Percentiles rank a stretch among this genome's conserved stretches.
Evolutionary conservation across 1,140 invertebrate genomes (phyloP).

Genomic region (Tigriopus japonicus): DNA sequence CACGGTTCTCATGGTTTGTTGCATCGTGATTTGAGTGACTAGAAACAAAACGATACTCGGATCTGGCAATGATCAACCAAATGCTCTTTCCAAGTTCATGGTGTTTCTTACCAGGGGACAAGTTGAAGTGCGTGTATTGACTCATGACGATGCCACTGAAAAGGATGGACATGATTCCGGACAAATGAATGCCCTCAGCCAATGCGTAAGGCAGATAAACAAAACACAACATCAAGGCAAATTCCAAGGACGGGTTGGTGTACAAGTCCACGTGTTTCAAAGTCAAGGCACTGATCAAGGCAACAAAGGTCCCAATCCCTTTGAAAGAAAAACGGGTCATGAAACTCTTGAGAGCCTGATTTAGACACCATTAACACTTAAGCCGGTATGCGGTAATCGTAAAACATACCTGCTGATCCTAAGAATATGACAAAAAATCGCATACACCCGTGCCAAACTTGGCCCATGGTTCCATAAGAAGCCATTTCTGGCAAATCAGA

Average conservation of each 20-base stretch:
- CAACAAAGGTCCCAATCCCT: constrained; percentile 62
- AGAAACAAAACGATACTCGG: neutral
- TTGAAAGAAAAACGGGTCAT: neutral
- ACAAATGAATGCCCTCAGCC: constrained; percentile 88
- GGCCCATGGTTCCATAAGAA: constrained; percentile 43
- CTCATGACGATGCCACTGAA: constrained; percentile 99
- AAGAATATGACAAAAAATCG: constrained; percentile 96
- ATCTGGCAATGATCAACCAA: neutral
- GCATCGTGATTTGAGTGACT: constrained; percentile 96
- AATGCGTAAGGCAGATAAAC: constrained; percentile 95
- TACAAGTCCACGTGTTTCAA: constrained; percentile 89
- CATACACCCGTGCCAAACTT: constrained; percentile 66
- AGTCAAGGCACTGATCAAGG: constrained; percentile 69
- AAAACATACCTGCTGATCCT: constrained; percentile 69
- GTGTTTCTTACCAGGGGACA: constrained; percentile 45
- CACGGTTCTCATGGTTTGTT: constrained; percentile 91
- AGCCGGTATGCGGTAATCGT: too few relatives aligned
- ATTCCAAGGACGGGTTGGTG: constrained; percentile 93
- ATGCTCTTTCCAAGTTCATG: neutral
- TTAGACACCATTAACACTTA: neutral
- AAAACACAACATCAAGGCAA: constrained; percentile 94
- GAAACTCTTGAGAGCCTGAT: neutral
- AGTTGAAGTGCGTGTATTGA: constrained; percentile 95
- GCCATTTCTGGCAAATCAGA: constrained; percentile 49
- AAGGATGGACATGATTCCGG: constrained; percentile 96